These are phyloP conservation scores for Phainopepla nitens DNA, from an alignment of 2,113 vertebrate species.

Conservation along the genomic window DNA sequence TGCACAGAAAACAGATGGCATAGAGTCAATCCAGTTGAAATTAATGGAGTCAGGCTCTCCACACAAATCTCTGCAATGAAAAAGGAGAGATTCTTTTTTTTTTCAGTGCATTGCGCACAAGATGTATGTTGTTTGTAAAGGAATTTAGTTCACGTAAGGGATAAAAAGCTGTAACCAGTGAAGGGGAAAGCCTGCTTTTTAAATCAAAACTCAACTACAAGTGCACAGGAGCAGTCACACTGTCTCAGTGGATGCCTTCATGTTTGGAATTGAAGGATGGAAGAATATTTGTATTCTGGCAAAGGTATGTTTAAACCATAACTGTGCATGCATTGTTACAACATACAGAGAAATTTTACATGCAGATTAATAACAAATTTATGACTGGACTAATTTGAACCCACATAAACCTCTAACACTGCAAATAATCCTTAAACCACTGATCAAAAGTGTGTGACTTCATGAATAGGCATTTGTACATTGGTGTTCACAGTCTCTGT, in stretches of 20 bases:
- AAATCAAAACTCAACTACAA: constrained; percentile 17
- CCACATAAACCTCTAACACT: neutral
- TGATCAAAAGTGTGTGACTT: neutral
- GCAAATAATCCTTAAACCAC: neutral
- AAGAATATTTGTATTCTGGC: neutral
- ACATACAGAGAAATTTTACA: neutral
- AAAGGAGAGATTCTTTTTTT: constrained; percentile 51
- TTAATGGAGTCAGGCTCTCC: constrained; percentile 77
- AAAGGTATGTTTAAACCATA: neutral
- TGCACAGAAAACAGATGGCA: constrained; percentile 71
- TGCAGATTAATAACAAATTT: neutral
- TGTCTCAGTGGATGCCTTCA: neutral
- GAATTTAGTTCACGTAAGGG: constrained; percentile 68
- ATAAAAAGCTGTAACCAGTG: constrained; percentile 57
- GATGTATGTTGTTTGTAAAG: constrained; percentile 74
- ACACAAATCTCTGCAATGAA: constrained; percentile 69
- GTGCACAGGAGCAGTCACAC: neutral
- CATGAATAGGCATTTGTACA: neutral
- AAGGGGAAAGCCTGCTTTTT: constrained; percentile 27
- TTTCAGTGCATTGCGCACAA: constrained; percentile 47
- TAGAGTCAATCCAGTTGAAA: constrained; percentile 74
- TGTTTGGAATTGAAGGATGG: neutral
- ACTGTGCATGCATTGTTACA: neutral
- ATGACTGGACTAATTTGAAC: neutral
- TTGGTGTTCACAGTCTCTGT: neutral